Percentiles rank a stretch among this genome's conserved stretches.
Conservation (phyloP, 1,140 invertebrate species). For the Lepeophtheirus salmonis region DNA sequence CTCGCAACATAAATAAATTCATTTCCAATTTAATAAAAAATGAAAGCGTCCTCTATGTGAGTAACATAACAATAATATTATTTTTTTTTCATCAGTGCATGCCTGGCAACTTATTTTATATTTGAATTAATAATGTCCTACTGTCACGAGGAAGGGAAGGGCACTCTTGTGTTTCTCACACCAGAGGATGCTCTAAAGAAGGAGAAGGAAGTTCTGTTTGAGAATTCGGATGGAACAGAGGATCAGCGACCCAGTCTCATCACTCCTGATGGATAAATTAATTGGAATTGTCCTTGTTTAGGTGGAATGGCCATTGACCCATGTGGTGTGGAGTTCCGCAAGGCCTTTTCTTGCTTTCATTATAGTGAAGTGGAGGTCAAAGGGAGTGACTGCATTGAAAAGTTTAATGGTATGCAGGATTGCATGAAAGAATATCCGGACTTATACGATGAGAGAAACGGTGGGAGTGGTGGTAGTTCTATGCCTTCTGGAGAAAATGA, state of each 20-base stretch:
- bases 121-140: neutral
- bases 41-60: no score
- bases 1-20: no score
- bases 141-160: slow-evolving; percentile 8
- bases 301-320: slow-evolving; percentile 88
- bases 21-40: no score
- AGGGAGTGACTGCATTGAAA: slow-evolving; percentile 71
- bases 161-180: neutral
- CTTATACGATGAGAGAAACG: slow-evolving; percentile 46
- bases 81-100: no score
- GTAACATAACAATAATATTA: no score
- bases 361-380: slow-evolving; percentile 45
- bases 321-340: slow-evolving; percentile 73
- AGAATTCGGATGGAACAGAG: neutral
- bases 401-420: slow-evolving; percentile 74
- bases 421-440: slow-evolving; percentile 76
- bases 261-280: slow-evolving; percentile 68
- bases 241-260: slow-evolving; percentile 43
- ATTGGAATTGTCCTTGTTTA: slow-evolving; percentile 90
- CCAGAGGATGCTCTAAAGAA: neutral
- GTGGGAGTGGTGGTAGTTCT: no score
- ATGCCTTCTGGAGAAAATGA: no score
- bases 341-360: slow-evolving; percentile 88
- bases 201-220: neutral
- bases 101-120: no score